Conservation (phyloP, 2,888 invertebrate species). For the Lapara coniferarum region DNA sequence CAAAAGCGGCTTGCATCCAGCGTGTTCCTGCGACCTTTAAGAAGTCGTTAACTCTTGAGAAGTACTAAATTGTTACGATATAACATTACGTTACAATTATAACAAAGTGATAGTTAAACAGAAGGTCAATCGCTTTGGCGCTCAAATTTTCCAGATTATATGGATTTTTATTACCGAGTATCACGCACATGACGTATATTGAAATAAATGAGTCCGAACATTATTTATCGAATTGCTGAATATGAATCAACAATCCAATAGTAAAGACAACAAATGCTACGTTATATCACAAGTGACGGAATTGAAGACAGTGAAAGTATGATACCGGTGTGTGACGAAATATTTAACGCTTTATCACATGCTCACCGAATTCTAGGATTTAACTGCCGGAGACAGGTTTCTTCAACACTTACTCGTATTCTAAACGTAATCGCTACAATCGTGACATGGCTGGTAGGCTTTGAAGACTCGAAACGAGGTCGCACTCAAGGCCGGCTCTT, state of each 20-base stretch:
- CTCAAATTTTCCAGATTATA: slow-evolving; percentile 32
- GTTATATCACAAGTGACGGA: slow-evolving; percentile 20
- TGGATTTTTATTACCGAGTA: slow-evolving; percentile 36
- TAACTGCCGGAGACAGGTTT: not conserved
- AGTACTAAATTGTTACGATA: slow-evolving; percentile 20
- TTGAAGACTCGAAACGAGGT: slow-evolving; percentile 42
- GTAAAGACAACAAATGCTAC: slow-evolving; percentile 2
- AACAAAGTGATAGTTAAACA: slow-evolving; percentile 40
- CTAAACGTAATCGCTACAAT: slow-evolving; percentile 23
- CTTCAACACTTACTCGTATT: slow-evolving; percentile 7
- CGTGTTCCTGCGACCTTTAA: too few relatives aligned
- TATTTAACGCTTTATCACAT: slow-evolving; percentile 2
- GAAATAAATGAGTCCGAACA: not conserved
- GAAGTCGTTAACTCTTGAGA: not conserved
- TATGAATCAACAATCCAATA: not conserved
- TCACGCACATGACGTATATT: slow-evolving; percentile 34
- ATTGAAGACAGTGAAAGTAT: slow-evolving; percentile 22
- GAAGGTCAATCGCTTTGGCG: slow-evolving; percentile 39
- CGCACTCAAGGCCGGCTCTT: slow-evolving; percentile 54
- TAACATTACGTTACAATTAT: slow-evolving; percentile 25
- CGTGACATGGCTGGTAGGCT: slow-evolving; percentile 26
- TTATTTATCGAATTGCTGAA: not conserved
- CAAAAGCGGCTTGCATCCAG: too few relatives aligned
- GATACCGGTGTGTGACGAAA: slow-evolving; percentile 16
- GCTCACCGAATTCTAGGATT: not conserved